Evolutionary conservation across 2,797 vertebrate species (phyloP), one percentile per base, ranked within the genome.

Genomic region (Epinephelus coioides): DNA sequence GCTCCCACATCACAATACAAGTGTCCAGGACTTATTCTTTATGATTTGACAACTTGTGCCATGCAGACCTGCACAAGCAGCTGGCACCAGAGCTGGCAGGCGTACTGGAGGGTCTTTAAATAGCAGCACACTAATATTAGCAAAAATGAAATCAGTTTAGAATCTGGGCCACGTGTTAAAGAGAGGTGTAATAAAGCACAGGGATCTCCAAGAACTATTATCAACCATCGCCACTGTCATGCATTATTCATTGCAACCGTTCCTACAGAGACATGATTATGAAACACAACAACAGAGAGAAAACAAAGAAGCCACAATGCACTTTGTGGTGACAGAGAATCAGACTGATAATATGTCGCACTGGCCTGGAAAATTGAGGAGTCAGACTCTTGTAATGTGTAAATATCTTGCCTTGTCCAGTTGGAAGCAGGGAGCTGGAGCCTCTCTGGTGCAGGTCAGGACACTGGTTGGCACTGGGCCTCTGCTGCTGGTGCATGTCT

Each of bases 141-240:
- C 69, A 69, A 84, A 87, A 88, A 83, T 85, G 47, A 84, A 89
- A 86, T 88, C 79, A 17, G 81, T 80, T 87, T 62, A 73, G 79
- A 84, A 93, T 91, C 86, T 95, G 92, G 95, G 94, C 87, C 94
- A 93, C 25, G 73, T 85, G 77, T 91, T 92, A 91, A 94, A 91
- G 85, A 92, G 78, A 91, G 83, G 75, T 83, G 81, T 82, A 89
- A 90, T 84, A 86, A 89, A 92, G 90, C 80, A 81, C 71, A 86
- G 49, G 44, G 63, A 84, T 81, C 75, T 90, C 86, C 75, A 88
- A 76, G 87, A 92, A 93, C 79, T 72, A 85, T 91, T 79, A 90
- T 90, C 91, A 90, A 67, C 76, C 76, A 75, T 75, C 53, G 56
- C 73, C 84, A 83, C 67, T 55, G 38, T 68, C 81, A 89, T 94